These are phyloP conservation scores for Triplophysa siluroides DNA, from an alignment of 2,113 vertebrate genomes.

Conservation along the genomic window DNA sequence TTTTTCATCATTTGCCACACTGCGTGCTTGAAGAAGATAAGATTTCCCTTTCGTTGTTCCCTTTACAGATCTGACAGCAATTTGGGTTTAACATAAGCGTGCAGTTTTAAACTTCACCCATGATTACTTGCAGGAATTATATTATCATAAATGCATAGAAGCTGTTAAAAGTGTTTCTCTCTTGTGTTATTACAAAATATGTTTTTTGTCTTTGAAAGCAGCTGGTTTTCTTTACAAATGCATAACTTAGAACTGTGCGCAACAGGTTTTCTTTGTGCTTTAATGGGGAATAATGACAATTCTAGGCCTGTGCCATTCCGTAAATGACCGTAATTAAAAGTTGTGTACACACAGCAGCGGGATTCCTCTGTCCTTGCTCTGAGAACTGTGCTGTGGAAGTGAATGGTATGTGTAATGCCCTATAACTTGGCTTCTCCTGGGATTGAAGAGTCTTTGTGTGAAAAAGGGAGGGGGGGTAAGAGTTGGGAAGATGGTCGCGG, in stretches of 20 bases:
- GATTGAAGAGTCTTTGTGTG: conserved; percentile 39
- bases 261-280: conserved; percentile 25
- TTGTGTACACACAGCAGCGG: conserved; percentile 32
- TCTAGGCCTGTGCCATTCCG: conserved; percentile 15
- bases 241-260: conserved; percentile 1
- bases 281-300: conserved; percentile 50
- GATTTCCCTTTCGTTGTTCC: not conserved
- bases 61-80: not conserved
- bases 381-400: conserved; percentile 35
- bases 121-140: not conserved
- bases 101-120: not conserved
- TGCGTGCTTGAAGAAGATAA: not conserved
- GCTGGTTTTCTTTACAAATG: conserved; percentile 21
- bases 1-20: not conserved
- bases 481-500: conserved; percentile 47
- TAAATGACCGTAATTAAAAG: conserved; percentile 47
- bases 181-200: not conserved
- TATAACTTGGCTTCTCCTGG: conserved; percentile 28
- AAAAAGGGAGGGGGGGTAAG: conserved; percentile 27
- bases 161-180: not conserved
- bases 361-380: conserved; percentile 24
- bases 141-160: not conserved
- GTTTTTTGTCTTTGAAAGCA: not conserved
- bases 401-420: conserved; percentile 31
- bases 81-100: not conserved